Conservation (phyloP, 2,888 invertebrate genomes). For the Luffia ferchaultella region DNA sequence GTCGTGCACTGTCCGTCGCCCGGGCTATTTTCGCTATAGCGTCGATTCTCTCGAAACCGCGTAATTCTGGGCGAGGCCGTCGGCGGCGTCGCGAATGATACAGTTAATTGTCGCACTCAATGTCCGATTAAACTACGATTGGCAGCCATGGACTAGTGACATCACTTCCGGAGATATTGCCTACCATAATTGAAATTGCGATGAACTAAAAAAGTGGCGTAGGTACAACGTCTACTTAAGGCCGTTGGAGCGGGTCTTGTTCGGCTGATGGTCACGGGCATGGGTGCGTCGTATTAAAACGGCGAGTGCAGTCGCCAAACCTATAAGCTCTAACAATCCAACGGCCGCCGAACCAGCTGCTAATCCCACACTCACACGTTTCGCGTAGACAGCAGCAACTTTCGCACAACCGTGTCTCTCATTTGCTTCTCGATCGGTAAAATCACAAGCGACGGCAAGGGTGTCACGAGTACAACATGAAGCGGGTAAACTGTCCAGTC, state of each 20-base stretch:
- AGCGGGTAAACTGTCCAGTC: conserved; percentile 29
- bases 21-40: neutral
- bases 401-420: conserved; percentile 56
- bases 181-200: neutral
- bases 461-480: conserved; percentile 32
- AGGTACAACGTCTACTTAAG: neutral
- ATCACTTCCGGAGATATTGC: neutral
- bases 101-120: neutral
- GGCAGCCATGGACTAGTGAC: neutral
- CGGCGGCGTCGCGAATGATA: neutral
- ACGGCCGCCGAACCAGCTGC: conserved; percentile 50
- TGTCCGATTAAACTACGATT: neutral
- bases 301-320: conserved; percentile 31
- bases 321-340: conserved; percentile 43
- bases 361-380: conserved; percentile 52
- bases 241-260: neutral
- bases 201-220: neutral
- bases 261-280: neutral
- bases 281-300: neutral
- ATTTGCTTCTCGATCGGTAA: conserved; percentile 57
- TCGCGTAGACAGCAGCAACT: conserved; percentile 56
- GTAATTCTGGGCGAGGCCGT: neutral
- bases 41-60: neutral
- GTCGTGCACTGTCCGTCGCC: neutral
- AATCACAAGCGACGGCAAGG: conserved; percentile 35